These are phyloP conservation scores for Crenichthys baileyi DNA, from an alignment of 2,797 vertebrate species.

Conservation along the genomic window DNA sequence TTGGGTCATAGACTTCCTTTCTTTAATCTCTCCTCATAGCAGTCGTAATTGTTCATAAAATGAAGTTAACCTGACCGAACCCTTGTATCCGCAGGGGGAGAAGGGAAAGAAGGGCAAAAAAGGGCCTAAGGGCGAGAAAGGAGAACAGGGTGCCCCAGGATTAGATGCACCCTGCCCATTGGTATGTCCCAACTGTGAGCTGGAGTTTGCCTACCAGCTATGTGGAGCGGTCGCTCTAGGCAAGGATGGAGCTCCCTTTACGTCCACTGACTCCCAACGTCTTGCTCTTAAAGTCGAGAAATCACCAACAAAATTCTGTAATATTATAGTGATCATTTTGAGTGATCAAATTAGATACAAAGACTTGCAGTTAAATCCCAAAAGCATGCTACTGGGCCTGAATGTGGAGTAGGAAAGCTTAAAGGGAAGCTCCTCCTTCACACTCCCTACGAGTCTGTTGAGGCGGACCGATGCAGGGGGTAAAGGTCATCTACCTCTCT, in stretches of 20 bases:
- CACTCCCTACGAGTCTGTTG: conserved; percentile 47
- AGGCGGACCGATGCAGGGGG: conserved; percentile 50
- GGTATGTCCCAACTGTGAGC: conserved; percentile 90
- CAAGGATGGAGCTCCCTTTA: conserved; percentile 82
- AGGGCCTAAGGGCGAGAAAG: conserved; percentile 99
- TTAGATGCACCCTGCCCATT: conserved; percentile 99
- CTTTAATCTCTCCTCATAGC: conserved; percentile 72
- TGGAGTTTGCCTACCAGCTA: conserved; percentile 75
- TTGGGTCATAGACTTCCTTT: conserved; percentile 64
- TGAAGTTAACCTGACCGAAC: conserved; percentile 88
- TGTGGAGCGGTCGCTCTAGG: conserved; percentile 61
- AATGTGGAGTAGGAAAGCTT: conserved; percentile 55
- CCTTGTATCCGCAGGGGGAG: conserved; percentile 99
- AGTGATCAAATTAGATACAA: conserved; percentile 3
- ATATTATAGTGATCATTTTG: conserved; percentile 2
- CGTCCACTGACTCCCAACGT: conserved; percentile 55
- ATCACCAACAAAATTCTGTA: conserved; percentile 10
- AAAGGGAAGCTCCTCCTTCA: conserved; percentile 79
- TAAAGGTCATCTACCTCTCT: conserved; percentile 79
- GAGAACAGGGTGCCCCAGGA: conserved; percentile 99
- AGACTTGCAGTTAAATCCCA: conserved; percentile 20
- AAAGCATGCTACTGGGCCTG: conserved; percentile 21
- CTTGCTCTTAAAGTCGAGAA: background rate
- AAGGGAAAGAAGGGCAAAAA: conserved; percentile 99
- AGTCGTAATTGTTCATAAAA: conserved; percentile 55